Percentiles rank a stretch among this genome's conserved stretches.
Evolutionary conservation across 2,888 invertebrate genomes (phyloP).

Genomic region (Lutraria lutraria): DNA sequence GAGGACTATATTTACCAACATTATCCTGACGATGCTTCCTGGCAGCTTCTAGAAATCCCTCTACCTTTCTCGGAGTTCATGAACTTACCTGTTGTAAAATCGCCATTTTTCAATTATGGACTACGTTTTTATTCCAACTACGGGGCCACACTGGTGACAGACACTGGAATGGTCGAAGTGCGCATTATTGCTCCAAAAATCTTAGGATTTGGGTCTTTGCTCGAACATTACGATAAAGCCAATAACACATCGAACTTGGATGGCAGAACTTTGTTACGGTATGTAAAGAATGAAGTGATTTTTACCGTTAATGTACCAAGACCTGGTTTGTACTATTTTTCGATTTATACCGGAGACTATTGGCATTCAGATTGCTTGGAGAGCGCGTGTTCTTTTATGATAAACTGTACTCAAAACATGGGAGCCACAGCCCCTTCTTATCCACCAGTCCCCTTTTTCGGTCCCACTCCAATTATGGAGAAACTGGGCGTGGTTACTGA

Average conservation of each 20-base stretch:
- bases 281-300: constrained; percentile 82
- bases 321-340: constrained; percentile 87
- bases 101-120: constrained; percentile 87
- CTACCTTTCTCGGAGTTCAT: constrained; percentile 87
- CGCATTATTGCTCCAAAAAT: constrained; percentile 82
- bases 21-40: constrained; percentile 85
- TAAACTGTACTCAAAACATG: constrained; percentile 80
- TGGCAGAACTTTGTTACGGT: constrained; percentile 81
- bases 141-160: constrained; percentile 81
- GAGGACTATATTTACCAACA: constrained; percentile 86
- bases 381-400: constrained; percentile 84
- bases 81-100: constrained; percentile 87
- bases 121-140: constrained; percentile 83
- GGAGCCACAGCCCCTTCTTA: constrained; percentile 80
- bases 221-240: constrained; percentile 80
- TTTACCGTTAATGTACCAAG: constrained; percentile 86
- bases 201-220: constrained; percentile 81
- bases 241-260: constrained; percentile 76
- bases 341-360: constrained; percentile 85
- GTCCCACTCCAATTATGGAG: constrained; percentile 83
- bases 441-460: constrained; percentile 83
- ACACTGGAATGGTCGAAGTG: constrained; percentile 84
- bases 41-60: constrained; percentile 87
- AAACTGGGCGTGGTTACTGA: constrained; percentile 77
- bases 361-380: constrained; percentile 85